Evolutionary conservation across 2,797 vertebrate species (phyloP), one percentile per base, ranked within the genome.

Genomic region (Cheirogaleus major): DNA sequence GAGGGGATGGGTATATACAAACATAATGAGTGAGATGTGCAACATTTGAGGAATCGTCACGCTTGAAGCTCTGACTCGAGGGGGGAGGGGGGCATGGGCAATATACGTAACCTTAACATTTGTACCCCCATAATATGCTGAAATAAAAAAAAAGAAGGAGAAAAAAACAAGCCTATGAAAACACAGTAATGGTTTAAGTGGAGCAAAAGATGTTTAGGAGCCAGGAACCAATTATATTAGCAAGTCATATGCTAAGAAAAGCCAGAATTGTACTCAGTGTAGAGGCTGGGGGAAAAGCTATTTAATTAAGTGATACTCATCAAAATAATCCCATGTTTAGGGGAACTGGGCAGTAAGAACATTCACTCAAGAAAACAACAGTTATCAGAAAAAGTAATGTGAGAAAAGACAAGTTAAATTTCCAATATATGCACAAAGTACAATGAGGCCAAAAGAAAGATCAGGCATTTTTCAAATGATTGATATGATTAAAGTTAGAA

Each of bases 401-500:
- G 27, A 2, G 7, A 69, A 92, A 52, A 57, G 8, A 50, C 30
- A 75, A 86, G 17, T 59, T 85, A 61, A 92, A 75, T 80, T 63
- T 82, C 59, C 73, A 81, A 48, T 14, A 61, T 43, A 61, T 69
- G 50, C 38, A 32, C 15, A 52, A 80, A 67, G n/a, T 48, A 32
- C 22, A 38, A 52, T 10, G 27, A 70, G 27, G 38, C 22, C 11
- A 23, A 63, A 55, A 78, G n/a, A 83, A 80, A 76, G 14, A 83
- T 67, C 52, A 88, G 13, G 10, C 55, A 20, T 76, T 81, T 69
- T 92, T 63, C 61, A 86, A 92, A 20, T 76, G 67, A 92, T 2
- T 84, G 70, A 83, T 80, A 38, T 75, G 67, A 95, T 79, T 72
- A 69, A 93, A 91, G 4, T 79, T 59, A 67, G 43, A 90, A 75